These are phyloP conservation scores for Syngnathus scovelli DNA, from an alignment of 2,113 vertebrate genomes.

Conservation along the genomic window DNA sequence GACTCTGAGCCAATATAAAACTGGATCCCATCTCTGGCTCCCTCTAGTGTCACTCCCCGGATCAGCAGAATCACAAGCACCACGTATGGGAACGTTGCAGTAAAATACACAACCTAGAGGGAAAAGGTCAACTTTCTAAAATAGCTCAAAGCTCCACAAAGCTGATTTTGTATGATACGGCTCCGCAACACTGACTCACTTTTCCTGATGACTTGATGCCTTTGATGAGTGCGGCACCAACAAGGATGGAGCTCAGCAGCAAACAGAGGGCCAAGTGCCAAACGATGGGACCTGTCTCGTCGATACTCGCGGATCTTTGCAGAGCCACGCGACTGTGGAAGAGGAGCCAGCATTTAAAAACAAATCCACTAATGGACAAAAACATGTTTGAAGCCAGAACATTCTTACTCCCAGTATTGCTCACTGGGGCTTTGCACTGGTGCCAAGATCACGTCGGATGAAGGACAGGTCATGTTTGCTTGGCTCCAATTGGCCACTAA, in stretches of 20 bases:
- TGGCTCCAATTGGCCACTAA: slow-evolving; percentile 67
- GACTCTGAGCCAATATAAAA: slow-evolving; percentile 89
- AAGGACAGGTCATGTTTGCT: slow-evolving; percentile 55
- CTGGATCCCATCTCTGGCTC: slow-evolving; percentile 83
- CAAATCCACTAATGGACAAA: neutral
- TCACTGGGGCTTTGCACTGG: slow-evolving; percentile 79
- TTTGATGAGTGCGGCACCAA: slow-evolving; percentile 78
- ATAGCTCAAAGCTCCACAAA: too few species aligned
- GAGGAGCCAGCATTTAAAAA: slow-evolving; percentile 9
- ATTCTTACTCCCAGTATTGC: slow-evolving; percentile 92
- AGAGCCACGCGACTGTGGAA: slow-evolving; percentile 74
- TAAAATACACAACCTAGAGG: slow-evolving; percentile 93
- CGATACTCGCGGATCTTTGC: slow-evolving; percentile 76
- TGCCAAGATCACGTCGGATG: slow-evolving; percentile 26
- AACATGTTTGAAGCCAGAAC: neutral
- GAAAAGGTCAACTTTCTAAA: neutral
- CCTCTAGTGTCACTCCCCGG: slow-evolving; percentile 85
- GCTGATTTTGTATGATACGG: neutral
- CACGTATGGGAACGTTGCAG: slow-evolving; percentile 85
- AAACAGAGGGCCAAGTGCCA: slow-evolving; percentile 95
- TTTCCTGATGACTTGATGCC: slow-evolving; percentile 97
- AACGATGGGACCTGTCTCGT: slow-evolving; percentile 81
- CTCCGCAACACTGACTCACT: slow-evolving; percentile 62
- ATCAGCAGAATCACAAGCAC: slow-evolving; percentile 85
- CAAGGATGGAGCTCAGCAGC: slow-evolving; percentile 80